Base-by-base conservation (phyloP, 2,888 invertebrate species). In the Heliconius ismenius region DNA sequence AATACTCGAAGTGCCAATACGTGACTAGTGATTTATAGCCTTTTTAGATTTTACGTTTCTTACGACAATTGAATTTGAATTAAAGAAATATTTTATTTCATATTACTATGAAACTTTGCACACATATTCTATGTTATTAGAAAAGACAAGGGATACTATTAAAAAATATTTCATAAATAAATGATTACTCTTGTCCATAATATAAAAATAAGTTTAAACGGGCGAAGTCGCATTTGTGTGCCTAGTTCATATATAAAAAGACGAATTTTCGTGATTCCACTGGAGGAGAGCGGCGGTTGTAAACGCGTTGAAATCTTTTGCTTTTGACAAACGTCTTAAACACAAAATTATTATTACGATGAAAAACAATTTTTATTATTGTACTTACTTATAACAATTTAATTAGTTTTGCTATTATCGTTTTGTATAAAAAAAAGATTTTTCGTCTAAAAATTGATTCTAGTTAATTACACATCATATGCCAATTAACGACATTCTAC, bases 261-360 rank as follows among this genome's bases (percentile, higher is more conserved):
- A 49, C 1, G 2, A 18, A 21, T 49, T 18, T 49, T 49, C 7
- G 7, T 7, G 6, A 18, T 49, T 18, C 2, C 18, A 6, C 49
- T 4, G 49, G 6, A 4, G 49, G 49, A 18, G 18, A 49, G 49
- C 7, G 13, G 0, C 18, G 18, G 49, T n/a, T 58, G 11, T 4
- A 58, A 58, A 36, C 78, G 76, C 76, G 76, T 79, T 79, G 78
- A 79, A 75, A 28, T 79, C 76, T 76, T 76, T 78, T 73, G 49
- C 65, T 77, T 28, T 78, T 68, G 65, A 10, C 4, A 69, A 18
- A 28, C n/a, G 24, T 58, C n/a, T 58, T n/a, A 1, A 9, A 21
- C 11, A 21, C 69, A n/a, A 2, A 74, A 73, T 76, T 3, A 9
- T 77, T 74, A 77, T 81, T 83, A 54, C 36, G 4, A 15, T 58